Evolutionary conservation across 2,113 vertebrate species (phyloP).

Genomic region (Pantherophis guttatus): DNA sequence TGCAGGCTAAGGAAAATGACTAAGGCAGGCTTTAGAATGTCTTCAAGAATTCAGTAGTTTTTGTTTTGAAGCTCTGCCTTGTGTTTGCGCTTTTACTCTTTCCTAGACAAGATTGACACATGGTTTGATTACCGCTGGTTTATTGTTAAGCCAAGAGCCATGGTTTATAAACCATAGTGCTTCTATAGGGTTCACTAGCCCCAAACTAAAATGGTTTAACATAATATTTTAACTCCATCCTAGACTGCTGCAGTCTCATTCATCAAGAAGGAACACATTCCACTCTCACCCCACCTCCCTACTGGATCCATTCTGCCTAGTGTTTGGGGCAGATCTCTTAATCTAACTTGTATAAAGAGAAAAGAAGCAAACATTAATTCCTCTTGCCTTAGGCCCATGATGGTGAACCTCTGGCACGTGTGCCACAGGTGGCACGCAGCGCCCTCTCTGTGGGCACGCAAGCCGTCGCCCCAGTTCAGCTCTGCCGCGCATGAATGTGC

Average conservation of each 20-base stretch:
- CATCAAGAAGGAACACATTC: not conserved
- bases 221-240: not conserved
- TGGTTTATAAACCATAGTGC: not conserved
- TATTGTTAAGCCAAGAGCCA: not conserved
- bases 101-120: not conserved
- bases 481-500: no score
- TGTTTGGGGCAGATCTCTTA: not conserved
- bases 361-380: not conserved
- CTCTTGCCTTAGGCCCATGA: no score
- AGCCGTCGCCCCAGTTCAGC: no score
- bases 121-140: not conserved
- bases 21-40: not conserved
- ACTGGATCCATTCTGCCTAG: not conserved
- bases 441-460: no score
- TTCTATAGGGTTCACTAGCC: not conserved
- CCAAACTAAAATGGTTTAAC: not conserved
- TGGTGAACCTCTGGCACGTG: no score
- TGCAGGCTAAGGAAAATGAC: not conserved
- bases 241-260: not conserved
- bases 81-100: not conserved
- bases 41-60: not conserved
- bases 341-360: not conserved
- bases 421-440: no score
- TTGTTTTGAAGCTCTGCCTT: not conserved
- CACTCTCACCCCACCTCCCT: not conserved